phyloP scores from a whole-genome alignment of 2,888 invertebrate genomes.

The Melieria picta region DNA sequence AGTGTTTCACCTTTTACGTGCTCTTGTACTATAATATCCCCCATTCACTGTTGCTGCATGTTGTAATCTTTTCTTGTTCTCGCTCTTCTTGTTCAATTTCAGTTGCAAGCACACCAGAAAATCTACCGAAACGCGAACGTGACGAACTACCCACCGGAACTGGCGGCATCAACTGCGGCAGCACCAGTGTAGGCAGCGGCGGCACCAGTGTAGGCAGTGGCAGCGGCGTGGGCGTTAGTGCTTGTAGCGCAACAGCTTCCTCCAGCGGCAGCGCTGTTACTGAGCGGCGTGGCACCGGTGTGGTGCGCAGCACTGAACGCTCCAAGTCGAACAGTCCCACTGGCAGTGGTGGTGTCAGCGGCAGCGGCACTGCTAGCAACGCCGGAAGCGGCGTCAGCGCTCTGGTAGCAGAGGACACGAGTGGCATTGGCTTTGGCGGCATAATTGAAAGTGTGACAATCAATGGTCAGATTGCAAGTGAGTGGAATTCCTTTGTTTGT shows the following conservation, averaged over 20 bases:
- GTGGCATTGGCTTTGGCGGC: conserved; percentile 9
- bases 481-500: conserved; percentile 50
- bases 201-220: conserved; percentile 32
- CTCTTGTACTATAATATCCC: too few relatives aligned
- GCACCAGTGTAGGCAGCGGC: conserved; percentile 55
- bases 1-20: too few relatives aligned
- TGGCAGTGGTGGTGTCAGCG: conserved; percentile 20
- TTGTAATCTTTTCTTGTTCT: background rate
- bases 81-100: conserved; percentile 63
- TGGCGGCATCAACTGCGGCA: conserved; percentile 54
- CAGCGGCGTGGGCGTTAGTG: conserved; percentile 6
- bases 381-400: conserved; percentile 15
- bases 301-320: conserved; percentile 31
- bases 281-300: conserved; percentile 13
- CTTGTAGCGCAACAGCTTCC: background rate
- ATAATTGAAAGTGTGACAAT: conserved; percentile 41
- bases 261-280: conserved; percentile 1
- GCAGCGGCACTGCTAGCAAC: conserved; percentile 4
- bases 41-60: too few relatives aligned
- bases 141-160: conserved; percentile 67
- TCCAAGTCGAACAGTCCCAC: conserved; percentile 62
- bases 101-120: conserved; percentile 88
- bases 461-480: conserved; percentile 68
- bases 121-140: conserved; percentile 71
- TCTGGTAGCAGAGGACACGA: background rate